A percentile compares a stretch with the other conserved stretches of the same genome.
These are phyloP conservation scores for Tipula vernalis DNA, from an alignment of 2,888 invertebrate genomes.

Conservation along the genomic window DNA sequence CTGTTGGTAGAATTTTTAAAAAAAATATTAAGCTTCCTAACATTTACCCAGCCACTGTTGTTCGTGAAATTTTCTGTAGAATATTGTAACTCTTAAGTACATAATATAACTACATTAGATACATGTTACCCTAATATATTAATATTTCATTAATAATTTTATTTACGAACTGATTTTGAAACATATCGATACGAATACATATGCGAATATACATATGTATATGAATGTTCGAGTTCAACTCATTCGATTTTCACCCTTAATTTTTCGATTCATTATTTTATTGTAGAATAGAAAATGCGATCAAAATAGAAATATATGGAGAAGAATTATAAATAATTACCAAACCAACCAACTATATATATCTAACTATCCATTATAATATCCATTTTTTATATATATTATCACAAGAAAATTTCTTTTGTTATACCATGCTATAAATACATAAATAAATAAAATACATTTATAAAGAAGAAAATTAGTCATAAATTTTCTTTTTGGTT, in stretches of 20 bases:
- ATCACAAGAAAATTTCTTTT: background rate
- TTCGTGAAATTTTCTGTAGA: background rate
- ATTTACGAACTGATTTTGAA: background rate
- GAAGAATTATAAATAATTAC: background rate
- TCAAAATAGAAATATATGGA: background rate
- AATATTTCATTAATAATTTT: constrained; percentile 4
- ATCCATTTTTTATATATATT: background rate
- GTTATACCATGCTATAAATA: background rate
- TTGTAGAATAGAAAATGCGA: background rate
- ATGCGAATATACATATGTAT: background rate
- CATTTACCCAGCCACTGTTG: too few relatives aligned
- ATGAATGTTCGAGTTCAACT: background rate
- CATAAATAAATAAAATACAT: background rate
- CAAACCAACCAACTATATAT: background rate
- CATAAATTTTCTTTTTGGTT: constrained; percentile 4
- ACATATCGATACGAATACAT: background rate
- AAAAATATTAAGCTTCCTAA: too few relatives aligned
- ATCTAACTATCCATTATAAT: background rate
- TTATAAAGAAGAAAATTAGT: background rate
- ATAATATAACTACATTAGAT: background rate
- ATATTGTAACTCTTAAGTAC: background rate
- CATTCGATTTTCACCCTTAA: constrained; percentile 4
- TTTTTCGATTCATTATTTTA: background rate
- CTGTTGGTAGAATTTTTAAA: too few relatives aligned
- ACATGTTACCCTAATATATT: background rate